Base-by-base conservation (phyloP, 2,888 invertebrate species). In the Silvanus unidentatus region DNA sequence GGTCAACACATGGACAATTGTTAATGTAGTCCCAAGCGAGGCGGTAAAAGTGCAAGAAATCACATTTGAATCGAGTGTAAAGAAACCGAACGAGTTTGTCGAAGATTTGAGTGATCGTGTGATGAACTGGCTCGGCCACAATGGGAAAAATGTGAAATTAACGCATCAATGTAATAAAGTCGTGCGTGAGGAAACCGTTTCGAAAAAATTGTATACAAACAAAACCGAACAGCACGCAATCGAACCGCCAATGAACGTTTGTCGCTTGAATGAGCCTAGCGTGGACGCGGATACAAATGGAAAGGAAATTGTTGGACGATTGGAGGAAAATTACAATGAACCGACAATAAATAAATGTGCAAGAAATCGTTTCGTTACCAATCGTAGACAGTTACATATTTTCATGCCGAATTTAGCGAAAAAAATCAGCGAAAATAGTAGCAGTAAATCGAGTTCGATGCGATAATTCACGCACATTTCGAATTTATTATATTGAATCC, bases 381-480 rank as follows among this genome's bases (percentile, higher is more conserved):
- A 50, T 5, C 61, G 80, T 59, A 77, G 80, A 52, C 86, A 88
- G 62, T 73, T 86, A 27, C 86, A 86, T 63, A 86, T 86, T 48
- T 86, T 86, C 60, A 82, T 86, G 77, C 86, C 86, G 0, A 73
- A 79, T 63, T 69, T 82, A 51, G 77, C 79, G 42, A 82, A 80
- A 58, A 75, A 74, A 54, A 47, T 47, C 14, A 44, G 62, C 59
- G 44, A 71, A 52, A 49, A 60, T 58, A 60, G 62, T 46, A 68
- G 64, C 45, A 62, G 60, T 45, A 62, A 58, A 45, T 52, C 49
- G 11, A 60, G 60, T 49, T 63, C 62, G 2, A 30, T 55, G 10
- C 37, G 47, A 12, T 44, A 48, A 36, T 48, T 29, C 32, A 32
- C n/a, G 13, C 13, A 9, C 3, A 12, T 32, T 32, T 9, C 6